A percentile compares a stretch with the other conserved stretches of the same genome.
phyloP scores from a whole-genome alignment of 2,797 vertebrate species.

The Anguilla pacifica region DNA sequence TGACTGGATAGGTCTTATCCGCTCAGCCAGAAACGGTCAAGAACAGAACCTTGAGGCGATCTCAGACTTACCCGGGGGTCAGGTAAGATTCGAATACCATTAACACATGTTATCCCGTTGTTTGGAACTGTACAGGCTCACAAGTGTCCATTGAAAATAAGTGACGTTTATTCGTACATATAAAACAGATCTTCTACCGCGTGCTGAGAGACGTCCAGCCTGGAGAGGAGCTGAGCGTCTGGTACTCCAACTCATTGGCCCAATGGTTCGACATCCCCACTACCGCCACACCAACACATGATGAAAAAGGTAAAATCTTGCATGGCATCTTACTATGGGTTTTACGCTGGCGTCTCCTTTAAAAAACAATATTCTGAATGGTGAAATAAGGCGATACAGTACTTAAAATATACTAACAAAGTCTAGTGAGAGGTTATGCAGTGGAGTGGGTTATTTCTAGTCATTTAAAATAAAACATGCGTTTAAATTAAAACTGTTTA shows the following conservation, averaged over 20 bases:
- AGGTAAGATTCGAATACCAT: slow-evolving; percentile 73
- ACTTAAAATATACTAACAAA: neutral
- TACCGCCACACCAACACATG: slow-evolving; percentile 93
- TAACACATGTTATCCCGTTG: neutral
- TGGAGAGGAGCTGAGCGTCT: slow-evolving; percentile 92
- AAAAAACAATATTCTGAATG: neutral
- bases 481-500: neutral
- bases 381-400: neutral
- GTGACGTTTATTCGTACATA: neutral
- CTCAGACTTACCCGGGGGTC: slow-evolving; percentile 92
- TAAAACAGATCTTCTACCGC: slow-evolving; percentile 87
- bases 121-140: slow-evolving; percentile 11
- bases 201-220: slow-evolving; percentile 87
- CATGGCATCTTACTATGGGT: neutral
- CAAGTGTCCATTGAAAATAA: slow-evolving; percentile 2
- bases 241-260: slow-evolving; percentile 93
- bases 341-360: neutral
- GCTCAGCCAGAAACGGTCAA: slow-evolving; percentile 88
- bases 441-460: neutral
- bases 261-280: slow-evolving; percentile 95
- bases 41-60: slow-evolving; percentile 95
- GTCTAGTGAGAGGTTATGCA: neutral
- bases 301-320: slow-evolving; percentile 88
- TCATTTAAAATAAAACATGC: neutral
- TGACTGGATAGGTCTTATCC: slow-evolving; percentile 95